A percentile compares a stretch with the other conserved stretches of the same genome.
These are phyloP conservation scores for Temnopleurus reevesii DNA, from an alignment of 53 echinoderm and acorn worm species.

Conservation along the genomic window DNA sequence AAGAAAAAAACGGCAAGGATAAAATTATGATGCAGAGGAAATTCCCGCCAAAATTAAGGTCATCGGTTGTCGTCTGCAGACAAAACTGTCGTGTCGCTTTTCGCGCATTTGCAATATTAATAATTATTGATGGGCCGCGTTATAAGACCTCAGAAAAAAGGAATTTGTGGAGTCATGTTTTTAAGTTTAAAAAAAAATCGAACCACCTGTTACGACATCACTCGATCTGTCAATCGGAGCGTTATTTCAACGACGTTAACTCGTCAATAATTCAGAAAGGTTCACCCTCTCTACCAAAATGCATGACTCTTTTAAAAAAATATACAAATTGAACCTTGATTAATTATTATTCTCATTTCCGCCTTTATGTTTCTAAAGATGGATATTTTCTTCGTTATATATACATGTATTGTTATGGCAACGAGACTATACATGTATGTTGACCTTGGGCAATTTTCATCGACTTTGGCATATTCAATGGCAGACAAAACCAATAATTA, in stretches of 20 bases:
- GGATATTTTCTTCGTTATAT: background rate
- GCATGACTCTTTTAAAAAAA: background rate
- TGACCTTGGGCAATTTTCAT: too few species aligned
- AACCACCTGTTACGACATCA: slow-evolving; percentile 2
- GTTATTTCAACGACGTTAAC: background rate
- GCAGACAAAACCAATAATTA: too few species aligned
- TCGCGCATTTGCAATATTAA: background rate
- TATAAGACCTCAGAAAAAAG: too few species aligned
- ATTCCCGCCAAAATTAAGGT: background rate
- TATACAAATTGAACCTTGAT: background rate
- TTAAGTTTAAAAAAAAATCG: background rate
- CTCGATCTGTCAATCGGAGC: slow-evolving; percentile 1
- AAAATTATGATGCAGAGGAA: background rate
- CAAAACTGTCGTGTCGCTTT: background rate
- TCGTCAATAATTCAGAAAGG: background rate
- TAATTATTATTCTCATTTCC: background rate
- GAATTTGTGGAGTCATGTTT: too few species aligned
- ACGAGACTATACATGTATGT: too few species aligned
- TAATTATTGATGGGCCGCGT: background rate
- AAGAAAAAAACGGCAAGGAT: background rate
- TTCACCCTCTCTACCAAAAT: background rate
- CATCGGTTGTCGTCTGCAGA: background rate
- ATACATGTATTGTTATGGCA: background rate
- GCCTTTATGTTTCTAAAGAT: background rate
- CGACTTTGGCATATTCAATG: too few species aligned